phyloP scores from a whole-genome alignment of 2,113 vertebrate species.

The Girardinichthys multiradiatus region DNA sequence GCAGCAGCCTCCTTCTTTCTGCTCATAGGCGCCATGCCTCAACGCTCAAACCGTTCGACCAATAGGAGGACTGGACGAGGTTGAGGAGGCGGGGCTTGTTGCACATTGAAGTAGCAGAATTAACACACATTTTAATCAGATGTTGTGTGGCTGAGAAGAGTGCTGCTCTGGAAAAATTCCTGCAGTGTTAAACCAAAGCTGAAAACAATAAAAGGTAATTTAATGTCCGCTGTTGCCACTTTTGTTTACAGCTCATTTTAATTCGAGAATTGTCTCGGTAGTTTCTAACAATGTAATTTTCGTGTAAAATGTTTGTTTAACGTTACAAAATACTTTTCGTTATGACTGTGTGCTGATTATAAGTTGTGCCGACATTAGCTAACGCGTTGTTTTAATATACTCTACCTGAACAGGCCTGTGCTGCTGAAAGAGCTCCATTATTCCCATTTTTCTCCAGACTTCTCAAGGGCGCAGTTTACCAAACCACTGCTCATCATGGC shows the following conservation, averaged over 20 bases:
- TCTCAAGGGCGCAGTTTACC: not conserved
- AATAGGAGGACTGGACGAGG: constrained; percentile 12
- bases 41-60: constrained; percentile 26
- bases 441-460: constrained; percentile 8
- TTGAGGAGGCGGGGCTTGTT: not conserved
- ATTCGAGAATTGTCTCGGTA: not conserved
- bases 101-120: no score
- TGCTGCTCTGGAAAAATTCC: no score
- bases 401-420: not conserved
- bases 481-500: constrained; percentile 52
- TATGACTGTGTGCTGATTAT: not conserved
- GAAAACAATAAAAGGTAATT: not conserved
- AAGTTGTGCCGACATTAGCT: not conserved
- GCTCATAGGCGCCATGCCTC: rapidly evolving
- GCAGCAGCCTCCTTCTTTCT: not conserved
- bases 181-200: no score
- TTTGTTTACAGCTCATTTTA: not conserved
- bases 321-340: not conserved
- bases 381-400: not conserved
- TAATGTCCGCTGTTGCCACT: not conserved
- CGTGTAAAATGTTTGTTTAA: not conserved
- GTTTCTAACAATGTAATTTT: not conserved
- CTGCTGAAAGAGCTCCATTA: not conserved
- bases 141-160: no score
- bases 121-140: not conserved